Evolutionary conservation across 2,888 invertebrate genomes (phyloP), one percentile per base, ranked within the genome.

Genomic region (Scaptomyza tumidula): DNA sequence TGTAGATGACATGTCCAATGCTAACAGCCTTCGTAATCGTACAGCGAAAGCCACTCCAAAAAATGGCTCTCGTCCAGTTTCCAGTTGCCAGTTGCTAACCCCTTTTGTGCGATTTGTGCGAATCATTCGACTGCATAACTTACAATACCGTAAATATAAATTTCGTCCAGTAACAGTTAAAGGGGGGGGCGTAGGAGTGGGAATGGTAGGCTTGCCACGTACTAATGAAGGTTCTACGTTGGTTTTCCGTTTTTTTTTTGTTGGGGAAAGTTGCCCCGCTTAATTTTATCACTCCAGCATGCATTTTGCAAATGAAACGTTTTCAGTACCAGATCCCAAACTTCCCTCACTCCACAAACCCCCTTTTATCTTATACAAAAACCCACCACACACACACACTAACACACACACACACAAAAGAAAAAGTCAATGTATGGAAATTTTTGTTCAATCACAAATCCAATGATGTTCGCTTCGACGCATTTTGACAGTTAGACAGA

Each of bases 381-480:
- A 35, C 50, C 19, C 10, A 41, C 41, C 41, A 13, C 13, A 16
- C 16, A 31, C 31, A 1, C n/a, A 10, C 3, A 4, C 0, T n/a
- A n/a, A 24, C 27, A 6, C 16, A 1, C 0, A 2, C 3, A 5
- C 53, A 50, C 43, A 62, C 37, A 55, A 53, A 53, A 57, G 71
- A 65, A 65, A 55, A 50, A 77, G 76, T 83, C 81, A 89, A 89
- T 88, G 88, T 89, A 88, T 88, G 89, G 82, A 88, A 89, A 88
- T 88, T 88, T 80, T 78, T 81, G 86, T 86, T 85, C 88, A 86
- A 85, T 86, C 80, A 83, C 85, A 91, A 90, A 90, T 90, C 86
- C 89, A 89, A 90, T 91, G 91, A 90, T 90, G 91, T 91, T 86
- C 91, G 90, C 90, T 88, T 90, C 78, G 89, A 88, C 87, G 89